Percentiles rank a stretch among this genome's conserved stretches.
Evolutionary conservation across 2,113 vertebrate genomes (phyloP).

Genomic region (Nibea coibor): DNA sequence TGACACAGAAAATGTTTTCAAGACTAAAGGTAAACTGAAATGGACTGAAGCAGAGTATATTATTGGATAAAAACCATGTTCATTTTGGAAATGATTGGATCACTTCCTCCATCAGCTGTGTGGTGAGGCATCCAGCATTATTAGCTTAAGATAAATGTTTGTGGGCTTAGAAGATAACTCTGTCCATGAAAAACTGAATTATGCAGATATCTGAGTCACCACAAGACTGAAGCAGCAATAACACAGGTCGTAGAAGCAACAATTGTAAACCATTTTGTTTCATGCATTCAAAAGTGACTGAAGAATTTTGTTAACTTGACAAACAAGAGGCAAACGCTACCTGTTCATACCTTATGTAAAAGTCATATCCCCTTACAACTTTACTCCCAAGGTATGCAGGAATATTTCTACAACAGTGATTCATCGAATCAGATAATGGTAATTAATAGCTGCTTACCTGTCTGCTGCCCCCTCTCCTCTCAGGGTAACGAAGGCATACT

Average conservation of each 20-base stretch:
- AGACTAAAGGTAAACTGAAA: too few relatives aligned
- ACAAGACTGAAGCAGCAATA: neutral
- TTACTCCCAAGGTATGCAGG: neutral
- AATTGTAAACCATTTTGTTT: neutral
- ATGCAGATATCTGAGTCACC: too few relatives aligned
- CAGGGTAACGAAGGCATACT: constrained; percentile 95
- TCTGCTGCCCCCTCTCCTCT: constrained; percentile 89
- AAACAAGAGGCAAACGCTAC: neutral
- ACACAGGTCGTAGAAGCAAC: neutral
- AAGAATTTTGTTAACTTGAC: neutral
- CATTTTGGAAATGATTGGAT: too few relatives aligned
- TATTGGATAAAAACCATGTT: too few relatives aligned
- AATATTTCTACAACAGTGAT: neutral
- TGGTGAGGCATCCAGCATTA: too few relatives aligned
- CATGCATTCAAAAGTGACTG: neutral
- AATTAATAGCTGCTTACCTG: constrained; percentile 60
- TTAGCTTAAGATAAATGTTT: too few relatives aligned
- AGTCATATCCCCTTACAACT: neutral
- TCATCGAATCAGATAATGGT: neutral
- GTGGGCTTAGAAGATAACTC: too few relatives aligned
- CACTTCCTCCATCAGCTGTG: too few relatives aligned
- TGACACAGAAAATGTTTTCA: too few relatives aligned
- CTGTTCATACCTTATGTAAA: neutral
- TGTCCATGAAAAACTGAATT: too few relatives aligned
- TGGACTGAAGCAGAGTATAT: too few relatives aligned